Evolutionary conservation across 92 coral and sea anemone species (phyloP).

Genomic region (Porites evermanni): DNA sequence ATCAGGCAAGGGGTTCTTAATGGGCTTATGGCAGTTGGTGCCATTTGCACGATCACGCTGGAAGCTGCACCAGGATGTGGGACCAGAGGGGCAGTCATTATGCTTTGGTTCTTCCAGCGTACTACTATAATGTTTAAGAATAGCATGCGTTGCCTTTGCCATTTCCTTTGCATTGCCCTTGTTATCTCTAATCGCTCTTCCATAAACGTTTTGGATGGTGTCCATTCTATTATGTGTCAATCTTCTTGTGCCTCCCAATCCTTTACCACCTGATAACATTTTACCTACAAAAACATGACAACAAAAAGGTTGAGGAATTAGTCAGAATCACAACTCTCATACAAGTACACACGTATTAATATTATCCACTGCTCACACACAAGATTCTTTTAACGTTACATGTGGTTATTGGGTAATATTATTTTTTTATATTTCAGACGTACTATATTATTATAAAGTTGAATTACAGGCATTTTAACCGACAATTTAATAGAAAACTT

Average conservation of each 20-base stretch:
- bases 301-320: background rate
- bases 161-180: constrained; percentile 54
- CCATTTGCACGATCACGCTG: constrained; percentile 48
- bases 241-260: constrained; percentile 49
- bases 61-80: constrained; percentile 59
- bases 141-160: constrained; percentile 59
- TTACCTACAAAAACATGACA: constrained; percentile 7
- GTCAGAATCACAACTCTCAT: too few species aligned
- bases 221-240: constrained; percentile 47
- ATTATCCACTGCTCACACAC: too few species aligned
- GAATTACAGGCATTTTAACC: too few species aligned
- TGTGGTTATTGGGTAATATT: too few species aligned
- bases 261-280: constrained; percentile 60
- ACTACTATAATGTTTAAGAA: constrained; percentile 58
- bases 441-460: too few species aligned
- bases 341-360: too few species aligned
- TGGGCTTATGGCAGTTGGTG: constrained; percentile 29
- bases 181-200: constrained; percentile 41
- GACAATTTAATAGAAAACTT: too few species aligned
- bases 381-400: too few species aligned
- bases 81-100: constrained; percentile 49
- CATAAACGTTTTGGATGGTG: constrained; percentile 62
- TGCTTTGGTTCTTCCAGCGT: constrained; percentile 50
- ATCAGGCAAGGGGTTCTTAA: constrained; percentile 37
- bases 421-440: too few species aligned